Base-by-base conservation (phyloP, 2,888 invertebrate genomes). In the Rotaria socialis region DNA sequence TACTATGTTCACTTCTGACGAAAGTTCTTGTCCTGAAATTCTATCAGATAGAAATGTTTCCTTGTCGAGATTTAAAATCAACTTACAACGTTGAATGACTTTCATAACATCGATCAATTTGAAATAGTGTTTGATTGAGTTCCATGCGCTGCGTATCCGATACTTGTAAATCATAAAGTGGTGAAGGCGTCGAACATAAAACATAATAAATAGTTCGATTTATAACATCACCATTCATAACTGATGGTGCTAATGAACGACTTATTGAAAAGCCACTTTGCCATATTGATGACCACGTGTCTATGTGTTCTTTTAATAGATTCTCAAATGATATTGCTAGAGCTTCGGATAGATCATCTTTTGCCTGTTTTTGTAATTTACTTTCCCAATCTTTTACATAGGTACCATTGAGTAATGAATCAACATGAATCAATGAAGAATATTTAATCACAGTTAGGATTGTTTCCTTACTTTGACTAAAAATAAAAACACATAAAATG, bases 191-290 rank as follows among this genome's bases (percentile, higher is more conserved):
- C 92, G 96, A 95, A 24, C 95, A 95, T 58, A 96, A 92, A 10
- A 96, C 94, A 86, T 95, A 94, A 91, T 96, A 96, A 89, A 96
- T 94, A 0, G 96, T 96, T 0, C 95, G 94, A 92, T 97, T 96
- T 86, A 96, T 96, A 89, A 94, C 93, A 90, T 96, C 95, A 0
- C 96, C 96, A 91, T 96, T 96, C 27, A 96, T 92, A 14, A 94
- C 94, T 87, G 94, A 94, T 11, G 90, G 93, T 0, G 96, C 96
- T 91, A 94, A 94, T 0, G 96, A 96, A 87, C 94, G 93, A 87
- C 95, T 96, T 89, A 97, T 95, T 89, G 94, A 93, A 89, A 96
- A 94, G 0, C 96, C 95, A 41, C 95, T 94, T 85, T 93, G 93
- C 96, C 96, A 96, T 2, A 96, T 92, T 5, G n/a, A 80, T 43